Evolutionary conservation across 2,113 vertebrate species (phyloP), one percentile per base, ranked within the genome.

Genomic region (Silurus glanis): DNA sequence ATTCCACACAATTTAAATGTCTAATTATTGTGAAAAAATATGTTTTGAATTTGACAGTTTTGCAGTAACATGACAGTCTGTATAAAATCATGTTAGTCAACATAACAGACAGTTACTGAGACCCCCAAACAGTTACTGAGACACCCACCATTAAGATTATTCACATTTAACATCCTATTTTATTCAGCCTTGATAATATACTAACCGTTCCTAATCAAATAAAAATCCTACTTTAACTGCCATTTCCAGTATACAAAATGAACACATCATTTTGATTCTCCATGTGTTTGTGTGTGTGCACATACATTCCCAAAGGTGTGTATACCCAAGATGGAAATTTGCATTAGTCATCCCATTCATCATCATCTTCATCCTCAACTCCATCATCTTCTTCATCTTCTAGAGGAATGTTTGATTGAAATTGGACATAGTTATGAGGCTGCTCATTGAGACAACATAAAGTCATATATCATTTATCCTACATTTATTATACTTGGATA

Each of bases 321-420:
- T 66, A 25, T 66, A 66, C 64, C 62, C 25, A 47, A 25, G 13
- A 37, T 56, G 25, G 21, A 79, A 25, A 75, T 59, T 80, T 78
- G 13, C 9, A 87, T 93, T 86, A 95, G 72, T 95, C 94, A 0
- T 96, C 95, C 95, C 95, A 96, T 58, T 96, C 95, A 5, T 96
- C 95, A 0, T 96, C 95, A 0, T 96, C 95, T 0, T 96, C 95
- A 0, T 96, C 95, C 17, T 95, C 94, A 0, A 88, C 93, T 0
- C 90, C 93, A 23, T 94, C 94, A 28, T 94, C 94, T 6, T 95
- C 95, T 58, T 91, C 95, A 82, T 96, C 95, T 1, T 94, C 95
- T 96, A 81, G 37, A 21, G 61, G 88, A 66, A 74, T 37, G 10
- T 83, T 55, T 66, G 10, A 19, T 79, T 81, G 17, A 58, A 74